phyloP scores from a whole-genome alignment of 2,888 invertebrate genomes.

The Hirtodrosophila cameraria region DNA sequence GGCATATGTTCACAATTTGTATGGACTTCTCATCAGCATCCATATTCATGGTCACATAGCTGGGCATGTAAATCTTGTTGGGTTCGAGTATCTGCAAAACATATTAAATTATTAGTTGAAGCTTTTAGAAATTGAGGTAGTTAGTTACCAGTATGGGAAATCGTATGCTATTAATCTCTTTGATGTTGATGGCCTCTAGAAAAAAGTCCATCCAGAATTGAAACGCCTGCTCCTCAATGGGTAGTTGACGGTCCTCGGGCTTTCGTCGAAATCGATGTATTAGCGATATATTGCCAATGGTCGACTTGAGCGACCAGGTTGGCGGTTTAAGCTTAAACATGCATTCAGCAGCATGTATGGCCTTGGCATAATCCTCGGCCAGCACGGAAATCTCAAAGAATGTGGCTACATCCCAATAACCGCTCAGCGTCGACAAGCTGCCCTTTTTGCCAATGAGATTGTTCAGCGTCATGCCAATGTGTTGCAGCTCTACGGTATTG shows the following conservation, averaged over 20 bases:
- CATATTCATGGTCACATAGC: conserved; percentile 97
- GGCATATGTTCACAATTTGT: conserved; percentile 93
- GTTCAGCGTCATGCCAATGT: conserved; percentile 97
- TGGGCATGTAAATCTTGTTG: conserved; percentile 96
- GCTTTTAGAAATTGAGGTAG: background rate
- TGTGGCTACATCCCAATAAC: conserved; percentile 99
- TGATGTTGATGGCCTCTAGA: conserved; percentile 94
- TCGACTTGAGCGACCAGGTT: conserved; percentile 97
- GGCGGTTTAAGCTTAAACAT: conserved; percentile 96
- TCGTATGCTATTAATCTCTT: conserved; percentile 91
- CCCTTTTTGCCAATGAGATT: conserved; percentile 99
- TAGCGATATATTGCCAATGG: conserved; percentile 97
- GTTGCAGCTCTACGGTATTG: conserved; percentile 94
- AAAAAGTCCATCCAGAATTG: conserved; percentile 99
- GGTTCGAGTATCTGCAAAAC: conserved; percentile 91
- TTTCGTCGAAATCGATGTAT: conserved; percentile 95
- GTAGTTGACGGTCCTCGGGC: conserved; percentile 88
- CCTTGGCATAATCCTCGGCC: conserved; percentile 98
- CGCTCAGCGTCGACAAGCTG: conserved; percentile 94
- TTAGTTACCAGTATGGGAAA: conserved; percentile 88
- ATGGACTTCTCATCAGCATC: conserved; percentile 96
- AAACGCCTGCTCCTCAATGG: conserved; percentile 94
- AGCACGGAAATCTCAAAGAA: conserved; percentile 99
- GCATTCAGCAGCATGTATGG: conserved; percentile 97
- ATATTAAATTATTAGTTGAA: too few species aligned